Conservation (phyloP, 1,140 invertebrate genomes). For the Gonatopus flavifemur region DNA sequence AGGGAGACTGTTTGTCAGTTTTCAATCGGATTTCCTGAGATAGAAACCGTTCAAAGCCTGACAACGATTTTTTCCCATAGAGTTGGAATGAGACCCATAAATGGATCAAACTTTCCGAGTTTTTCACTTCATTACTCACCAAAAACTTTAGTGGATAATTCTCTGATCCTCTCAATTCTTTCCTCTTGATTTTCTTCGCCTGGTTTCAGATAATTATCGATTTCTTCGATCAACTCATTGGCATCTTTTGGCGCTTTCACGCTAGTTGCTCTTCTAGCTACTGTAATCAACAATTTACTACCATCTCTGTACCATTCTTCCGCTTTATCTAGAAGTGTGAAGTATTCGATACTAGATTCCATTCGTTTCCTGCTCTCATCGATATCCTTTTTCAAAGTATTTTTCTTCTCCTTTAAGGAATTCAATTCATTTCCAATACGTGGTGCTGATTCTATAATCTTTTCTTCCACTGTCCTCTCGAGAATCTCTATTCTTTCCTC, state of each 20-base stretch:
- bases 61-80: neutral
- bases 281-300: slow-evolving; percentile 69
- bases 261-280: slow-evolving; percentile 68
- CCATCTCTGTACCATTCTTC: slow-evolving; percentile 76
- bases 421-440: slow-evolving; percentile 67
- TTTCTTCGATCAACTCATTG: slow-evolving; percentile 62
- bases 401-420: slow-evolving; percentile 72
- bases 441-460: slow-evolving; percentile 62
- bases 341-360: slow-evolving; percentile 63
- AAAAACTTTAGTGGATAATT: slow-evolving; percentile 68
- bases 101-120: too few species aligned
- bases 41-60: too few species aligned
- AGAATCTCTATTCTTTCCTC: slow-evolving; percentile 75
- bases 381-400: slow-evolving; percentile 70
- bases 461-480: slow-evolving; percentile 68
- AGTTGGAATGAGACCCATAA: neutral
- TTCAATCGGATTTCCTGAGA: too few species aligned
- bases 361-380: slow-evolving; percentile 65
- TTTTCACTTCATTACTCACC: slow-evolving; percentile 54
- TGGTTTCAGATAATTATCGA: slow-evolving; percentile 69
- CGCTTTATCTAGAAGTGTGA: slow-evolving; percentile 61
- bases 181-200: slow-evolving; percentile 70
- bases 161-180: slow-evolving; percentile 68
- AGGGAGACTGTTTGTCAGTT: too few species aligned
- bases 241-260: slow-evolving; percentile 67